Evolutionary conservation across 2,797 vertebrate genomes (phyloP), one percentile per base, ranked within the genome.

Genomic region (Lagocephalus sceleratus): DNA sequence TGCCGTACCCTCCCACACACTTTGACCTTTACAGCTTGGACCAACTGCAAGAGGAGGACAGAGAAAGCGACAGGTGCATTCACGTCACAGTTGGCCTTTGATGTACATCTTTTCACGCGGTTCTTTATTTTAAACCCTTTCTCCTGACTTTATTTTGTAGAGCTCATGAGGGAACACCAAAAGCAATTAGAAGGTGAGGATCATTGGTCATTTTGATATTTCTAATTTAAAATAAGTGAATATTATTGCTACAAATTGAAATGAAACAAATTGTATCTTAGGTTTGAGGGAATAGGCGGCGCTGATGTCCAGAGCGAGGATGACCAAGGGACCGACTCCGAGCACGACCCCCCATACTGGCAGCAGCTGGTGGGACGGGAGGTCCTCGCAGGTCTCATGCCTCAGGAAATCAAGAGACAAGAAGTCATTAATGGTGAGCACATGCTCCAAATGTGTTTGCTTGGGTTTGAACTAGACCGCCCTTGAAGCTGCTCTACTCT

Each of bases 361-460:
- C 95, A 97, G 87, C 94, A 96, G 60, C 90, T 94, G 0, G 94
- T 97, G 65, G 94, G 93, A 65, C 86, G 90, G 47, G 95, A 98
- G 58, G 87, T 96, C 40, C 81, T 98, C 19, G 76, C 94, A 3
- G 89, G 91, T 58, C 91, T 97, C 59, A 91, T 93, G 52, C 91
- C 94, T 52, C 94, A 92, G 16, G 94, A 97, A 74, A 97, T 98
- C 80, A 96, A 96, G 75, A 92, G 94, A 47, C 95, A 98, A 40
- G 95, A 98, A 78, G 95, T 98, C 63, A 97, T 98, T 60, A 94
- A 98, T 55, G 95, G 95, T 98, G 80, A 92, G 91, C 46, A 51
- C 20, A 19, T 5, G 10, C 22, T 41, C 43, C 20, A 48, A 5
- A 16, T 38, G 1, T 12, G 0, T 41, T 10, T 19, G n/a, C 6